Evolutionary conservation across 2,888 invertebrate species (phyloP), one percentile per base, ranked within the genome.

Genomic region (Exephanes ischioxanthus): DNA sequence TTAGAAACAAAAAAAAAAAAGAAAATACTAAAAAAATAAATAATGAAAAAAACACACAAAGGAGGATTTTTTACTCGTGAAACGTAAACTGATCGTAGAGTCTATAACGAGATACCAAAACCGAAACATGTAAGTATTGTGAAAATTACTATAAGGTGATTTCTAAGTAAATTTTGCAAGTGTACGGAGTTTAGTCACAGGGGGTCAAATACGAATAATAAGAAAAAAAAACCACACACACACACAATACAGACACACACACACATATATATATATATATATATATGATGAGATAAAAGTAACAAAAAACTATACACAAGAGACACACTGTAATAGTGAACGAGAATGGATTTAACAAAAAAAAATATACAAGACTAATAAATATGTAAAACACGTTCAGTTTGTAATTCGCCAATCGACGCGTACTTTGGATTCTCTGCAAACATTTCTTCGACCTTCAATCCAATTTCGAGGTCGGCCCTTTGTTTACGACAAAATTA

Each of bases 391-490:
- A 90, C 87, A 88, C 86, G 87, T 89, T 91, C 89, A 88, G 89
- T 91, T 92, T 89, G 90, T 90, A 89, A 91, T 89, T 87, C 73
- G 89, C 88, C 89, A 89, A 86, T 88, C 86, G 85, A 82, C 66
- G 87, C 87, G 83, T 83, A 82, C 73, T 66, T 88, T 71, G 80
- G 85, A 85, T 84, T 71, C 79, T 87, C 87, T 84, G 87, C 83
- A 84, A 80, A 80, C 85, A 83, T 87, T 87, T 16, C 45, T 16
- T 16, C 45, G 45, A 48, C 26, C 26, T 78, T 71, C 19, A 11
- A 37, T 71, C 33, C 7, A 71, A 41, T 30, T 3, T 7, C 3
- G 26, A 30, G 45, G 45, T 48, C 37, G 19, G 37, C 37, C 48
- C 41, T 71, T 55, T 68, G 26, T 68, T 79, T 61, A 22, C 16